These are phyloP conservation scores for Metridium senile DNA, from an alignment of 92 coral and sea anemone genomes.

Conservation along the genomic window DNA sequence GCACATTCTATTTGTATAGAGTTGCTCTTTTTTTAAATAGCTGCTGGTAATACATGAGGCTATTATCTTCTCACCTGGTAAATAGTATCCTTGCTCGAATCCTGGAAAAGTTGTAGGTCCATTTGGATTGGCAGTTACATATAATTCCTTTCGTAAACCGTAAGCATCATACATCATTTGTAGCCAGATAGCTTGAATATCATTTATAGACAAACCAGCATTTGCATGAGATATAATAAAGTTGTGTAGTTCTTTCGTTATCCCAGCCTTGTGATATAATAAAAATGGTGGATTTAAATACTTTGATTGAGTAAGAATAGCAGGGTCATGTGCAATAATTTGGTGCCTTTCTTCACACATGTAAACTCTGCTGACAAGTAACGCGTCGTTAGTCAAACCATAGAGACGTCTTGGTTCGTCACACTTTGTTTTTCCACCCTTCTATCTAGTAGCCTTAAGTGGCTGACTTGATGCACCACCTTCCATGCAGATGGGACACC, in stretches of 20 bases:
- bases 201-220: constrained; percentile 57
- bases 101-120: constrained; percentile 33
- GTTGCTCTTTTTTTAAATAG: constrained; percentile 52
- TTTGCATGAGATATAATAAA: constrained; percentile 55
- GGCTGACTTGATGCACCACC: constrained; percentile 20
- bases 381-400: constrained; percentile 45
- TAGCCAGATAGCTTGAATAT: constrained; percentile 55
- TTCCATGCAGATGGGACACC: constrained; percentile 56
- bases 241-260: constrained; percentile 46
- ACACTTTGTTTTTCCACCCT: constrained; percentile 52
- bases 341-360: constrained; percentile 53
- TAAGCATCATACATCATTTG: constrained; percentile 48
- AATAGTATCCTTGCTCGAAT: constrained; percentile 45
- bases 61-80: constrained; percentile 55
- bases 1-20: constrained; percentile 51
- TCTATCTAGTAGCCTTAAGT: constrained; percentile 59
- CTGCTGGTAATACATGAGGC: constrained; percentile 44
- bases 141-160: constrained; percentile 37
- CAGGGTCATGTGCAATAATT: constrained; percentile 50
- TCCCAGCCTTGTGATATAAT: constrained; percentile 63
- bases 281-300: constrained; percentile 31
- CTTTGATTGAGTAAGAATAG: constrained; percentile 49
- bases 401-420: constrained; percentile 56
- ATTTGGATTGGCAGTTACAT: constrained; percentile 12
- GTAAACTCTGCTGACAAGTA: constrained; percentile 58